Evolutionary conservation across 2,113 vertebrate genomes (phyloP).

Genomic region (Centropus bengalensis): DNA sequence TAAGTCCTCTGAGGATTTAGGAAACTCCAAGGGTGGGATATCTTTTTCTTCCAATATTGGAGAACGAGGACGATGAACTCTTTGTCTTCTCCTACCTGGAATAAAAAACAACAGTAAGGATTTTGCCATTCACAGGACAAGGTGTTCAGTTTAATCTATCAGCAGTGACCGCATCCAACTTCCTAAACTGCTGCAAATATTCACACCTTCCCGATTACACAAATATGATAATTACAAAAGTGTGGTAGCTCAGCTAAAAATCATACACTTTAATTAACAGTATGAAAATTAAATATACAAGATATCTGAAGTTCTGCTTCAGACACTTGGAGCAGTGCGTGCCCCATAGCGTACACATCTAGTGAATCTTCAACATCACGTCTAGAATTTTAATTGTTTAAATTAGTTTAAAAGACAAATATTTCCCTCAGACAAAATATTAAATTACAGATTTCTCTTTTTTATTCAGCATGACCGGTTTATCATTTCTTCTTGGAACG

Average conservation of each 20-base stretch:
- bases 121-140: neutral
- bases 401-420: neutral
- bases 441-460: neutral
- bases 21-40: constrained; percentile 89
- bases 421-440: neutral
- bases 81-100: constrained; percentile 86
- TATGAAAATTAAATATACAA: neutral
- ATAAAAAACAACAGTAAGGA: constrained; percentile 36
- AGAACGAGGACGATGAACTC: constrained; percentile 88
- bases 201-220: neutral
- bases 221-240: neutral
- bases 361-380: neutral
- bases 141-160: neutral
- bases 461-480: neutral
- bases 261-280: neutral
- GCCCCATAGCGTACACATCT: neutral
- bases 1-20: constrained; percentile 93
- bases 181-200: neutral
- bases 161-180: neutral
- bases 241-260: neutral
- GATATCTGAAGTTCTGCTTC: neutral
- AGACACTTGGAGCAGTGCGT: neutral
- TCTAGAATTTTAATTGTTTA: neutral
- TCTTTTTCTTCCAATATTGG: constrained; percentile 95
- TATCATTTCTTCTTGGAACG: neutral